Evolutionary conservation across 2,797 vertebrate species (phyloP), one percentile per base, ranked within the genome.

Genomic region (Momotus momota): DNA sequence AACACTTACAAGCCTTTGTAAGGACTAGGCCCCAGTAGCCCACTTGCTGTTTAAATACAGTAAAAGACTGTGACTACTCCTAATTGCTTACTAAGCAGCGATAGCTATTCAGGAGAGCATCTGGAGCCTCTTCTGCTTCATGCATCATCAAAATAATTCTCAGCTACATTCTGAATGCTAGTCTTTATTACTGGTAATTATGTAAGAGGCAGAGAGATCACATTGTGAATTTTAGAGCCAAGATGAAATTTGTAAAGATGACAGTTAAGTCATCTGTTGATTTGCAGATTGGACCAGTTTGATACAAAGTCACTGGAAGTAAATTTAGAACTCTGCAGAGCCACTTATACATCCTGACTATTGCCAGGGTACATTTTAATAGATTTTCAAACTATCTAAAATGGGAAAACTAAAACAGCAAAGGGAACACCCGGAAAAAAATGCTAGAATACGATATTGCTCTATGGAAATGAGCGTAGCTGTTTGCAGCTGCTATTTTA

Each of bases 71-170:
- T 72, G 92, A 77, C 94, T 94, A 20, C 74, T 83, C 73, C 86
- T 90, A 84, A 90, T 92, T 95, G 86, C 94, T 92, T 93, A 86
- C 73, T 84, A 92, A 92, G 86, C 92, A 81, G 66, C 2, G 7
- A 67, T 13, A 84, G 92, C 79, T 87, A 71, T 92, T 95, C 92
- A 94, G 43, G 86, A 67, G 86, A 95, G 94, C 94, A 95, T 94
- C 94, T 95, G 92, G 89, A 95, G 92, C 92, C 89, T 95, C 94
- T 94, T 90, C 81, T 94, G 89, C 86, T 87, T 77, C 41, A n/a
- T 87, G 79, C 92, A 95, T 90, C 94, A 94, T 92, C 92, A 67
- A 31, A 95, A 84, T 77, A 87, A 90, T 94, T 80, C 86, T 94
- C 81, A 72, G 92, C 92, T 90, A 86, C 35, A 84, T 89, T 86